A percentile compares a stretch with the other conserved stretches of the same genome.
Conservation (phyloP, 2,888 invertebrate species). For the Oxystoma pomonae region DNA sequence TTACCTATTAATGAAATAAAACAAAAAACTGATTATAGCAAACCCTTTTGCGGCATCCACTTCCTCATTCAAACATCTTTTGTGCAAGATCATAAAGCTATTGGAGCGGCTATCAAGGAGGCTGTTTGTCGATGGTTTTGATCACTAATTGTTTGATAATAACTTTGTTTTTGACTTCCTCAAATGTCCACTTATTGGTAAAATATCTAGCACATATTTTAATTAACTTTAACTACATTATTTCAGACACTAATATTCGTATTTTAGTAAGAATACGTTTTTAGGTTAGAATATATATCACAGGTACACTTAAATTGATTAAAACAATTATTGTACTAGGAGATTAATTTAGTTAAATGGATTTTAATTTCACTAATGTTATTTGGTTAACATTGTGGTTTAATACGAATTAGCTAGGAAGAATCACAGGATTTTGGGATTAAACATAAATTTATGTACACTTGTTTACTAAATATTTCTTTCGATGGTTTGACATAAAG, state of each 20-base stretch:
- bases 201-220: no score
- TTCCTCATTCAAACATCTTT: background rate
- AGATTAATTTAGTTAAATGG: background rate
- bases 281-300: slow-evolving; percentile 6
- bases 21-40: slow-evolving; percentile 19
- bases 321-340: background rate
- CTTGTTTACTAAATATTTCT: slow-evolving; percentile 8
- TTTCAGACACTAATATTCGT: background rate
- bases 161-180: no score
- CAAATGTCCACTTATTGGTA: no score
- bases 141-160: no score
- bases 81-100: background rate
- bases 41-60: slow-evolving; percentile 13
- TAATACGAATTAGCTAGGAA: background rate
- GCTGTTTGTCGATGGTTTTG: no score
- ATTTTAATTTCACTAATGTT: background rate
- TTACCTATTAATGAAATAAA: slow-evolving; percentile 21
- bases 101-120: no score
- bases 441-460: background rate
- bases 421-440: background rate
- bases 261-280: background rate
- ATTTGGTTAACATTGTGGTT: background rate
- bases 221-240: no score
- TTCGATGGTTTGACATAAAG: slow-evolving; percentile 18
- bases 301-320: slow-evolving; percentile 14